Evolutionary conservation across 2,113 vertebrate species (phyloP), one percentile per base, ranked within the genome.

Genomic region (Syngnathus typhle): DNA sequence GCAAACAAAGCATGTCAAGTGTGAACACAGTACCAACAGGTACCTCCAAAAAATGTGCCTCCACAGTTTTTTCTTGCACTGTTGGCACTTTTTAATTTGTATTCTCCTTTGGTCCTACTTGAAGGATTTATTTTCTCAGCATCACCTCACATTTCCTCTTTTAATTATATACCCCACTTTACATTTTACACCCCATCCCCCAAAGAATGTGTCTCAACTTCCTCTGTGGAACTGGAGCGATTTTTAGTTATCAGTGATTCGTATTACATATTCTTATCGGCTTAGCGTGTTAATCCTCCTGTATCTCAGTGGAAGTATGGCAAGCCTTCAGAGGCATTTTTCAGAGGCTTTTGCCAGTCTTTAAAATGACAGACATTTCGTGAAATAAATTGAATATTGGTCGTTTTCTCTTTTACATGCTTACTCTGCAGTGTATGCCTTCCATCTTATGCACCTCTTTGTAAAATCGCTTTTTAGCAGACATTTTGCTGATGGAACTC

Each of bases 381-480:
- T 39, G 70, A 68, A 62, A 72, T 62, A 74, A 27, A 84, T 78
- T 77, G 76, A 69, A 68, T 69, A 72, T 46, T 63, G 56, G 67
- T 61, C 69, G 82, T 82, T 75, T 65, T 49, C 61, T 76, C 36
- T 49, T 32, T 60, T 8, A 43, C 67, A 21, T 60, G 49, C 44
- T 4, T 67, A 59, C 68, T 60, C 66, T 37, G 67, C 41, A 66
- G 1, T 51, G 7, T 66, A 60, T 65, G 67, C 59, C 85, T 86
- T 87, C 79, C 71, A 82, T 84, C 65, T 81, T 71, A 60, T 54
- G 41, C 49, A 60, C 32, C 69, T 79, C 64, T 69, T 69, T 66
- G 6, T 78, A 56, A 58, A 52, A 51, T 23, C 47, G 64, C 69
- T 59, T 74, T 71, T 73, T 60, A 19, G 59, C 12, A 62, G 60